Percentiles rank a stretch among this genome's conserved stretches.
phyloP scores from a whole-genome alignment of 2,797 vertebrate species.

The Enteromius fasciolatus region DNA sequence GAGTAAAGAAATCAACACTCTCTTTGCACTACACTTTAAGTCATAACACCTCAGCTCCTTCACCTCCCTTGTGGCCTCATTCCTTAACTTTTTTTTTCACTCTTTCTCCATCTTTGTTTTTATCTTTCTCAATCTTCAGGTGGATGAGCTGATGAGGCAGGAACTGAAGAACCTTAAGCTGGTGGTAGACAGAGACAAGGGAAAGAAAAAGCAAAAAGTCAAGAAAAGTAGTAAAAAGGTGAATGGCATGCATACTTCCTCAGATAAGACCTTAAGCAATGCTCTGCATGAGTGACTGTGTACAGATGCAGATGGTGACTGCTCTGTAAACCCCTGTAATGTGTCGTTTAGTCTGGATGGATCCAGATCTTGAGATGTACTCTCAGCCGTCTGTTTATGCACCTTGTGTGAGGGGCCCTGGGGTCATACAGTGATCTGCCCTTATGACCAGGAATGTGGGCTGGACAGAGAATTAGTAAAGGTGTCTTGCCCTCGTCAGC shows the following conservation, averaged over 20 bases:
- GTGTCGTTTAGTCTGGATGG: constrained; percentile 32
- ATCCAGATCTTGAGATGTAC: constrained; percentile 13
- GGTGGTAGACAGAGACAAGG: constrained; percentile 75
- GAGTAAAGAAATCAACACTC: constrained; percentile 24
- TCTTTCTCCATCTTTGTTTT: background rate
- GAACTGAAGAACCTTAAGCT: constrained; percentile 78
- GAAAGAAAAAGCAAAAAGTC: constrained; percentile 61
- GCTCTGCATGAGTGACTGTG: constrained; percentile 36
- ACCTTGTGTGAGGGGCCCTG: constrained; percentile 30
- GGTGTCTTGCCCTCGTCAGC: constrained; percentile 44
- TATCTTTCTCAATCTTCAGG: constrained; percentile 64
- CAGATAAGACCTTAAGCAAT: constrained; percentile 27
- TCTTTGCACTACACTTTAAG: constrained; percentile 24
- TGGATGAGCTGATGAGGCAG: constrained; percentile 81
- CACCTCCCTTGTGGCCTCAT: background rate
- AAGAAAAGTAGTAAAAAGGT: constrained; percentile 72
- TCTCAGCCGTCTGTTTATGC: constrained; percentile 24
- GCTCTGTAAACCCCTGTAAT: constrained; percentile 20
- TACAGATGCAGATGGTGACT: constrained; percentile 36
- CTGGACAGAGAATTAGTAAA: constrained; percentile 43
- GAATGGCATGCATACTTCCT: constrained; percentile 39
- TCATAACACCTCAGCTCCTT: constrained; percentile 1
- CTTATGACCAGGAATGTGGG: constrained; percentile 43
- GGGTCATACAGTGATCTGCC: constrained; percentile 46
- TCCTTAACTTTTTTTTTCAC: background rate